Evolutionary conservation across 1,140 invertebrate species (phyloP).

Genomic region (Himalopsyche phryganea): DNA sequence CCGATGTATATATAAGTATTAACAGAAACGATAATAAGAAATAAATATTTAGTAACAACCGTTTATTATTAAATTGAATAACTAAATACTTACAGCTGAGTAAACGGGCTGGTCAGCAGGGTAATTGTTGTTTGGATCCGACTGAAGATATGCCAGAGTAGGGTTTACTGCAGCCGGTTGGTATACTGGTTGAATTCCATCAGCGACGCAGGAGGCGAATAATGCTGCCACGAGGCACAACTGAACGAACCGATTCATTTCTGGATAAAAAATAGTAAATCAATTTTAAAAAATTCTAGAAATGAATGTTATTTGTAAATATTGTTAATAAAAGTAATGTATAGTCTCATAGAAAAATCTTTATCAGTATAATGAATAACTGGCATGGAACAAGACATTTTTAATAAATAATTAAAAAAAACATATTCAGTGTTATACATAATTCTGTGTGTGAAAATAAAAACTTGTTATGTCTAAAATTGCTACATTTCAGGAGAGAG

Average conservation of each 20-base stretch:
- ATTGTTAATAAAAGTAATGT: not conserved
- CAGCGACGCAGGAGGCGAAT: not conserved
- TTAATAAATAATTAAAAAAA: not conserved
- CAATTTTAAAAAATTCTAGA: not conserved
- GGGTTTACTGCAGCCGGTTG: not conserved
- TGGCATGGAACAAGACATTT: not conserved
- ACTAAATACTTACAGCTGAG: conserved; percentile 19
- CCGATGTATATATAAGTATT: no score
- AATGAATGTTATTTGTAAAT: not conserved
- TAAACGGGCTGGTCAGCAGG: conserved; percentile 25
- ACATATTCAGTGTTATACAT: not conserved
- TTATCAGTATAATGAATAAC: not conserved
- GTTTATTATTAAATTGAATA: no score
- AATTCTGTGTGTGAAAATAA: no score
- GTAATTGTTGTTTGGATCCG: not conserved
- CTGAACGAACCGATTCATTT: conserved; percentile 4
- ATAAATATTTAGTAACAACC: no score
- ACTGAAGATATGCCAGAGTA: not conserved
- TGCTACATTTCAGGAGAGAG: no score
- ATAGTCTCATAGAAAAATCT: not conserved
- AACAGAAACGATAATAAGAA: no score
- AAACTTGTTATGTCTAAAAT: no score
- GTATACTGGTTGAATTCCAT: conserved; percentile 7
- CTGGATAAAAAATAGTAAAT: not conserved
- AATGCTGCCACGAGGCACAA: conserved; percentile 4